A percentile compares a stretch with the other conserved stretches of the same genome.
Conservation (phyloP, 2,888 invertebrate genomes). For the Heteropelma amictum region DNA sequence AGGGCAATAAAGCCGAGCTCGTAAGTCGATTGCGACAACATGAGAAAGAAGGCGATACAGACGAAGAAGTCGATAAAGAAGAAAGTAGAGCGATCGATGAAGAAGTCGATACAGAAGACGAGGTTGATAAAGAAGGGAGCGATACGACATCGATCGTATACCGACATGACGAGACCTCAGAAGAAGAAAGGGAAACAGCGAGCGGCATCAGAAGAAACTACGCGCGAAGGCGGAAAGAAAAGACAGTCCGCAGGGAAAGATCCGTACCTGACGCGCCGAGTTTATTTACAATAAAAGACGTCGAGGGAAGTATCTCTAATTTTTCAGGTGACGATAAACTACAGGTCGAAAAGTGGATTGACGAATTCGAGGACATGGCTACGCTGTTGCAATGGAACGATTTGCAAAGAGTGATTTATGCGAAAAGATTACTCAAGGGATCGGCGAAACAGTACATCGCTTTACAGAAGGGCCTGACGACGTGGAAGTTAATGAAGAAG, state of each 20-base stretch:
- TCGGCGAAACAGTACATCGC: conserved; percentile 56
- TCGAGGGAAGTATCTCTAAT: conserved; percentile 38
- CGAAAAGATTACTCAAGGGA: conserved; percentile 51
- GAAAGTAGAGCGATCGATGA: not conserved
- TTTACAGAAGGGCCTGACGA: conserved; percentile 31
- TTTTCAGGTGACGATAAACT: conserved; percentile 48
- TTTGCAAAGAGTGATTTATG: conserved; percentile 54
- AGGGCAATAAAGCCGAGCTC: conserved; percentile 13
- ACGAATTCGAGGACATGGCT: conserved; percentile 56
- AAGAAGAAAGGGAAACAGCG: not conserved
- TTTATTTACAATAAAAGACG: conserved; percentile 42
- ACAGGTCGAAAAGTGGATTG: conserved; percentile 47
- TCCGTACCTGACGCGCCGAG: not conserved
- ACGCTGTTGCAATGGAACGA: conserved; percentile 52
- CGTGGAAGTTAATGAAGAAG: conserved; percentile 50
- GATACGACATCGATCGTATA: no score
- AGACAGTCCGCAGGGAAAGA: not conserved
- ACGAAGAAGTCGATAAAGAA: not conserved
- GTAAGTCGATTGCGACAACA: not conserved
- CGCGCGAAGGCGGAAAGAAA: not conserved
- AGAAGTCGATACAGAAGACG: no score
- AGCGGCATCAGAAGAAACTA: not conserved
- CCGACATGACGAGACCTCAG: no score
- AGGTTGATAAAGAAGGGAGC: no score
- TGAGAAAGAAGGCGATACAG: not conserved